Base-by-base conservation (phyloP, 2,888 invertebrate genomes). In the Encarsia formosa region DNA sequence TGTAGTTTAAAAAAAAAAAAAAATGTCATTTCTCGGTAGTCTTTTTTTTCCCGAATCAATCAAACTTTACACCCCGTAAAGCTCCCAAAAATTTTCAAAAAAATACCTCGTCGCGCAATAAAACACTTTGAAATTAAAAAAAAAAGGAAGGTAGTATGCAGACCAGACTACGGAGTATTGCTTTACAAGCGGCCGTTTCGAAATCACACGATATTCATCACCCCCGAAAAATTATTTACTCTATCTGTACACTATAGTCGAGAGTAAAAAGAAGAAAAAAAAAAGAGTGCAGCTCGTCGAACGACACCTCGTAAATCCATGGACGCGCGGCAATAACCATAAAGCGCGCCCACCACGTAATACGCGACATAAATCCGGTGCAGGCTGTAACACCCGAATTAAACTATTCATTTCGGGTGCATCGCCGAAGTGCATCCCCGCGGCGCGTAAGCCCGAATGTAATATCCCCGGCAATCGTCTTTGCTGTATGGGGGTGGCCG, bases 291-390 rank as follows among this genome's bases (percentile, higher is more conserved):
- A 24, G 26, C 24, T 15, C 20, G 38, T 16, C 18, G 22, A 45
- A 49, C 26, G 38, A 41, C 39, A 22, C 18, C 52, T 47, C 52
- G 43, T 52, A 56, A 49, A 52, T 56, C 49, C 43, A 29, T 23
- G 20, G 39, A 45, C 31, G 31, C 49, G 34, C 55, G 8, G 65
- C 65, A 63, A 65, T 64, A 63, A 60, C 61, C 61, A 65, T 65
- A 65, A 65, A 65, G 34, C 38, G 45, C 43, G 45, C 41, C 24
- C 37, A 38, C 18, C 15, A 13, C 18, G 20, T 38, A n/a, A 29
- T 26, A 32, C 34, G 44, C 23, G 40, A 24, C 34, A 38, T 41
- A 50, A 55, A 51, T 48, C 52, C 44, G 38, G 39, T 19, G 23
- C 18, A 46, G 11, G 34, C 37, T 37, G 16, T 38, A 29, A 4